These are phyloP conservation scores for Leptopterna dolabrata DNA, from an alignment of 2,888 invertebrate species.

Conservation along the genomic window DNA sequence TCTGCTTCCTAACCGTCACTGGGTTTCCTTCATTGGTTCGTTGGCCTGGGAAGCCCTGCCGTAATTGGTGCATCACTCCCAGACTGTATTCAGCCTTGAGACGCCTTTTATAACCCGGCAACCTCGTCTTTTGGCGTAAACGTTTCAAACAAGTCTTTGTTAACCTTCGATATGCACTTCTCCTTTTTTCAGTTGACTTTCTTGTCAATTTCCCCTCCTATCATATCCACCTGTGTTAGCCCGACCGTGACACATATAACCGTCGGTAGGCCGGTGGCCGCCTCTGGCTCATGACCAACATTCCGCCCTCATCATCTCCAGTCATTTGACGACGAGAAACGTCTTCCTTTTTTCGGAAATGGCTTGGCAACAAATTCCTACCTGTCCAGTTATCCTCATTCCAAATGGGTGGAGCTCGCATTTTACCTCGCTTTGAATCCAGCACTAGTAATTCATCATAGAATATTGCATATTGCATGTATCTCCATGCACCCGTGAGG, in stretches of 20 bases:
- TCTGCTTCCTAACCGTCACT: neutral
- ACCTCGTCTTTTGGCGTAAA: neutral
- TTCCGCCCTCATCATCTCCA: slow-evolving; percentile 18
- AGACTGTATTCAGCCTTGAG: neutral
- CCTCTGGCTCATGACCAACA: slow-evolving; percentile 33
- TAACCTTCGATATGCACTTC: neutral
- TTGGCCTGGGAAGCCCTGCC: neutral
- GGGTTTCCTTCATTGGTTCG: neutral
- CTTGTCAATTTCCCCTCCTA: neutral
- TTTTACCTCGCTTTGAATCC: neutral
- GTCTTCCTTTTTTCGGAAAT: slow-evolving; percentile 14
- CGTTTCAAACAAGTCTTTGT: neutral
- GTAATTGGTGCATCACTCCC: neutral
- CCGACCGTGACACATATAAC: slow-evolving; percentile 41
- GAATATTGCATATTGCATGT: no score
- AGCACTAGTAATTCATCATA: no score
- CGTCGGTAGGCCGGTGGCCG: neutral
- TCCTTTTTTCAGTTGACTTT: neutral
- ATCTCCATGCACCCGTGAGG: no score
- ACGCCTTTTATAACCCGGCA: neutral
- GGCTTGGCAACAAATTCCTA: neutral
- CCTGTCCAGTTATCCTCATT: slow-evolving; percentile 7
- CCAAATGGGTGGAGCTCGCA: neutral
- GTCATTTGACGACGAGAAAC: slow-evolving; percentile 9
- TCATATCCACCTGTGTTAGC: neutral